Evolutionary conservation across 2,797 vertebrate genomes (phyloP).

Genomic region (Sebastes goodei): DNA sequence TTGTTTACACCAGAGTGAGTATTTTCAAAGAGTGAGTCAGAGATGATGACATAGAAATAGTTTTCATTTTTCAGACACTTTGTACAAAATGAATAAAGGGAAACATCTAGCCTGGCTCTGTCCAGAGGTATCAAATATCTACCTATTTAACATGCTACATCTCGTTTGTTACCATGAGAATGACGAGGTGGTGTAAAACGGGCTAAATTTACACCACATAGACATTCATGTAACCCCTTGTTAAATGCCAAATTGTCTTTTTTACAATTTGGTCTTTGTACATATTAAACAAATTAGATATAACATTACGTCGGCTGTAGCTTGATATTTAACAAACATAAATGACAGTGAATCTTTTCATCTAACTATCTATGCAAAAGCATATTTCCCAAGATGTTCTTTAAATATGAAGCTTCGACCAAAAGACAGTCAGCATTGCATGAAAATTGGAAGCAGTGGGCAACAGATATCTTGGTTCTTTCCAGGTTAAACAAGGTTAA

Average conservation of each 20-base stretch:
- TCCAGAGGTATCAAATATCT: neutral
- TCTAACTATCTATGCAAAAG: neutral
- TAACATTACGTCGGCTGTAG: neutral
- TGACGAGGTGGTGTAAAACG: neutral
- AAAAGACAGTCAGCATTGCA: neutral
- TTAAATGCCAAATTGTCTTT: neutral
- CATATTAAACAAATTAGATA: neutral
- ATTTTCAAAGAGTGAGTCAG: neutral
- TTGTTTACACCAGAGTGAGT: neutral
- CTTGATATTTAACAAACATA: neutral
- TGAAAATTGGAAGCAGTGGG: neutral
- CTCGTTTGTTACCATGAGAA: neutral
- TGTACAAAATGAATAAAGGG: neutral
- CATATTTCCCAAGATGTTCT: neutral
- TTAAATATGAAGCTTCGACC: neutral
- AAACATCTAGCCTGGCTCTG: neutral
- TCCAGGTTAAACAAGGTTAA: neutral
- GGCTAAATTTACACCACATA: neutral
- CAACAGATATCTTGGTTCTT: neutral
- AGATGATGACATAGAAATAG: neutral
- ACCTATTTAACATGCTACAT: neutral
- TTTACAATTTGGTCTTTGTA: neutral
- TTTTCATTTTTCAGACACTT: neutral
- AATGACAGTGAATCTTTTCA: neutral
- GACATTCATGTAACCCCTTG: neutral